phyloP scores from a whole-genome alignment of 2,888 invertebrate species.

The Iphiclides podalirius region DNA sequence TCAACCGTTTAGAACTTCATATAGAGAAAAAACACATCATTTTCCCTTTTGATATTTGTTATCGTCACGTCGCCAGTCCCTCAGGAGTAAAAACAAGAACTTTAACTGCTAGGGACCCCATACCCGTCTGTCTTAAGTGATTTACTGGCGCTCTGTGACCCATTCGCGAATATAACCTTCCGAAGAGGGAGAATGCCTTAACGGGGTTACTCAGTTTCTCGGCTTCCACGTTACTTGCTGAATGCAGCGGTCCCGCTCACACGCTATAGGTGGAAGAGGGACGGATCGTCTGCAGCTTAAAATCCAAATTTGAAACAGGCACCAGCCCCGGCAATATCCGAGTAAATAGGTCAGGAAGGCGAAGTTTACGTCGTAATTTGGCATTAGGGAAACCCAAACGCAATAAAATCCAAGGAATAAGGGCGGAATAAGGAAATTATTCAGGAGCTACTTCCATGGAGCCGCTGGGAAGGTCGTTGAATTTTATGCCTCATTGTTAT shows the following conservation, averaged over 20 bases:
- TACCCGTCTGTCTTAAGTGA: conserved; percentile 67
- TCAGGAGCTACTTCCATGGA: conserved; percentile 36
- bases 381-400: conserved; percentile 66
- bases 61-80: conserved; percentile 54
- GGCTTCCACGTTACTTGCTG: conserved; percentile 34
- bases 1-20: no score
- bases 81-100: conserved; percentile 64
- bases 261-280: conserved; percentile 42
- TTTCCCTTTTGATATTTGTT: conserved; percentile 57
- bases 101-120: conserved; percentile 56
- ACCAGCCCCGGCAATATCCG: conserved; percentile 60
- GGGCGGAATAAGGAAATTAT: conserved; percentile 67
- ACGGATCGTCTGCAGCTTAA: conserved; percentile 47
- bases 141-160: conserved; percentile 69
- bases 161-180: conserved; percentile 46
- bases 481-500: conserved; percentile 19
- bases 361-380: conserved; percentile 72
- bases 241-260: conserved; percentile 45
- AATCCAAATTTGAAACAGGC: conserved; percentile 63
- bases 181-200: conserved; percentile 42
- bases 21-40: conserved; percentile 38
- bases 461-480: conserved; percentile 12
- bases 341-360: conserved; percentile 78
- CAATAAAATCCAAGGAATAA: conserved; percentile 63
- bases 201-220: conserved; percentile 59